A percentile compares a stretch with the other conserved stretches of the same genome.
Conservation (phyloP, 1,140 invertebrate genomes). For the Calliphora vicina region DNA sequence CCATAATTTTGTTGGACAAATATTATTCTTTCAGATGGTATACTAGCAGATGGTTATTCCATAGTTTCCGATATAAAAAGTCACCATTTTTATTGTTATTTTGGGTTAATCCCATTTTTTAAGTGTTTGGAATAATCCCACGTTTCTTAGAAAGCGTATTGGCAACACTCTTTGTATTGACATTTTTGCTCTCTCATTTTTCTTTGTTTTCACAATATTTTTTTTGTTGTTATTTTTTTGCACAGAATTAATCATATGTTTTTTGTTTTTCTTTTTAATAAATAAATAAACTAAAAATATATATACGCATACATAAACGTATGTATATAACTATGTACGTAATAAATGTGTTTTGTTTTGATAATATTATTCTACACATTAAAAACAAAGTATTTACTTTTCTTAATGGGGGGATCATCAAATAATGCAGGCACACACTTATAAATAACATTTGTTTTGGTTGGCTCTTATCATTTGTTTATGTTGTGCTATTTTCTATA, state of each 20-base stretch:
- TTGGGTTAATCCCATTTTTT: too few species aligned
- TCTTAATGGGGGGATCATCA: background rate
- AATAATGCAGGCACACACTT: background rate
- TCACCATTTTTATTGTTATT: too few species aligned
- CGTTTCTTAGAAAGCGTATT: too few species aligned
- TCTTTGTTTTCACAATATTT: too few species aligned
- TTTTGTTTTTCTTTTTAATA: background rate
- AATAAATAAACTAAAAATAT: background rate
- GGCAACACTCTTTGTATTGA: too few species aligned
- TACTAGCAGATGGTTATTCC: too few species aligned
- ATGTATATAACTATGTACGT: background rate
- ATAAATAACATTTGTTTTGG: background rate
- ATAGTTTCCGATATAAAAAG: too few species aligned
- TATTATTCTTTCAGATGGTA: too few species aligned
- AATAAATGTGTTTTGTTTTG: background rate
- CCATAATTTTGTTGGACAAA: too few species aligned
- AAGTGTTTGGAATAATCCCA: too few species aligned
- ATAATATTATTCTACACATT: background rate
- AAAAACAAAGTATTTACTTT: background rate
- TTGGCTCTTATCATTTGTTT: background rate
- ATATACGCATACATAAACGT: background rate
- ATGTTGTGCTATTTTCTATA: background rate
- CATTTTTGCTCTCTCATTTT: too few species aligned
- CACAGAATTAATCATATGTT: background rate
- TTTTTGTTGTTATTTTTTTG: too few species aligned